Conservation (phyloP, 1,140 invertebrate genomes). For the Calephelis virginiensis region DNA sequence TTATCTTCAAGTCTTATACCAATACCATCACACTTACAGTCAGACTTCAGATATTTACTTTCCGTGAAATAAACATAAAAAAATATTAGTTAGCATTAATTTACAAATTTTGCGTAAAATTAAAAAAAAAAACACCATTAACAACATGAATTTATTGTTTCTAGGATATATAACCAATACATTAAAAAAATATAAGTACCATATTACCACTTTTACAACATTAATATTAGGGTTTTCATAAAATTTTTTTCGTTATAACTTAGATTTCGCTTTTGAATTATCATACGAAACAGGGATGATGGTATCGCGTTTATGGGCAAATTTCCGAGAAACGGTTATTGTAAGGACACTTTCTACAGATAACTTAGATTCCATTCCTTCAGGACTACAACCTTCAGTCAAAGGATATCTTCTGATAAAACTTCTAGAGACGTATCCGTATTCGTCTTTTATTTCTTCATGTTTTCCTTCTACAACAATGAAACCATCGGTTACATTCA, state of each 20-base stretch:
- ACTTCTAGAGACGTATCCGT: slow-evolving; percentile 85
- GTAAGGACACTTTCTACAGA: slow-evolving; percentile 47
- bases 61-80: too few relatives aligned
- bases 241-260: slow-evolving; percentile 43
- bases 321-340: slow-evolving; percentile 42
- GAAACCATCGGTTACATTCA: slow-evolving; percentile 88
- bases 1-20: too few relatives aligned
- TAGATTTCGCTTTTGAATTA: slow-evolving; percentile 40
- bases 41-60: too few relatives aligned
- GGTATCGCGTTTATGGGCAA: slow-evolving; percentile 40
- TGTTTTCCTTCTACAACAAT: slow-evolving; percentile 91
- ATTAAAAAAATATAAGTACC: too few relatives aligned
- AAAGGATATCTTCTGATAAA: slow-evolving; percentile 81
- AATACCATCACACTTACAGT: too few relatives aligned
- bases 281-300: slow-evolving; percentile 54
- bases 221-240: too few relatives aligned
- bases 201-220: too few relatives aligned
- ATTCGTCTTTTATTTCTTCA: slow-evolving; percentile 88
- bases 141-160: too few relatives aligned
- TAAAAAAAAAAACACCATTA: too few relatives aligned
- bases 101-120: slow-evolving; percentile 72
- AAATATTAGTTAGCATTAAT: too few relatives aligned
- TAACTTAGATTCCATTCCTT: slow-evolving; percentile 47
- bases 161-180: too few relatives aligned
- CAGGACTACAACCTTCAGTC: slow-evolving; percentile 43